Base-by-base conservation (phyloP, 2,113 vertebrate species). In the Erinaceus europaeus region DNA sequence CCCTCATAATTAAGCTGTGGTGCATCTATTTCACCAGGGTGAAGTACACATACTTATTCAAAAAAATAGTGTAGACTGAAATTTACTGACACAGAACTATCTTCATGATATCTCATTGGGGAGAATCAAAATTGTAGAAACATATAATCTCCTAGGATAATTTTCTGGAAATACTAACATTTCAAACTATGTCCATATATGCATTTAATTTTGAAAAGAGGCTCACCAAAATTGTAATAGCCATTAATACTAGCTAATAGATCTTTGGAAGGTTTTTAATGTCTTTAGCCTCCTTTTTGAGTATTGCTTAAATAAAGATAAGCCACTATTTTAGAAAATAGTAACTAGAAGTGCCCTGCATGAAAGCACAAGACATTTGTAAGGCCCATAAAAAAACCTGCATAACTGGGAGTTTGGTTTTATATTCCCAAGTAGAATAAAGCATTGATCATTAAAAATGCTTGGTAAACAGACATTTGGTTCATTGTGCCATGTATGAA, bases 1-100 rank as follows among this genome's bases (percentile, higher is more conserved):
- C 17, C 38, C 53, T 79, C 44, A 75, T 80, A 72, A 90, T 86
- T 90, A 91, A 94, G 69, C 74, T 62, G 74, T 83, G 50, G 14
- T 61, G 12, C 55, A 40, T 67, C 20, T 62, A 40, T n/a, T n/a
- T n/a, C 32, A 40, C 29, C n/a, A 81, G 18, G 21, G 46, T 27
- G 32, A 76, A 29, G n/a, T n/a, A n/a, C n/a, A 81, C 44, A 78
- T 14, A 65, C 4, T 78, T 17, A 69, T 78, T 67, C 44, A 61
- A 83, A 86, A 44, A 11, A 46, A 52, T 36, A 34, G 79, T 38
- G 5, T 6, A 48, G 46, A 20, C 13, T 38, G 76, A 59, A 3
- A 89, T 59, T 53, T 62, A 86, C 12, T 57, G 52, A 76, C n/a
- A 77, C 4, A 46, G 42, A 77, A 64, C 29, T 69, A 23, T n/a